Conservation (phyloP, 2,113 vertebrate species). For the Mirza zaza region DNA sequence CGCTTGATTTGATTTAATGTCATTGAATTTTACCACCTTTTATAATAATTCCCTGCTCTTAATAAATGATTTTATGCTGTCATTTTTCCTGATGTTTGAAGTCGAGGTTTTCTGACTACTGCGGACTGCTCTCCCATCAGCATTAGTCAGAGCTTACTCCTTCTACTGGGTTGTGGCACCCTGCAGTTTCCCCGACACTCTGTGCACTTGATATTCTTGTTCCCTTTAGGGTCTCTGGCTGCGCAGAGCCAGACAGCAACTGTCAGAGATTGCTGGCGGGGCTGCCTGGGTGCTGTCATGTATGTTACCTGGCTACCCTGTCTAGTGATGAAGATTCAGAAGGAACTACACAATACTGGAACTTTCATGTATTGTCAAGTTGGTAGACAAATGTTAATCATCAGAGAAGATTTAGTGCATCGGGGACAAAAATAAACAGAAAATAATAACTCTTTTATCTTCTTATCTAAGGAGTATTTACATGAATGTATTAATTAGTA, state of each 20-base stretch:
- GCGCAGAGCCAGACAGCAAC: background rate
- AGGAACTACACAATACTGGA: constrained; percentile 19
- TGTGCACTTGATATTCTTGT: background rate
- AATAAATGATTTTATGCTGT: background rate
- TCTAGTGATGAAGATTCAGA: background rate
- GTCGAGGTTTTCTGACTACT: background rate
- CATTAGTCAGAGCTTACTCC: constrained; percentile 14
- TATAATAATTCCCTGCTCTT: background rate
- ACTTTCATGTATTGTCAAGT: background rate
- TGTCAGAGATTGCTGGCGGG: constrained; percentile 55
- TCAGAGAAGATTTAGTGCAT: background rate
- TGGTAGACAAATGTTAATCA: constrained; percentile 57
- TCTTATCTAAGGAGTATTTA: background rate
- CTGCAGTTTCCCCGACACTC: constrained; percentile 49
- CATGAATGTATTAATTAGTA: background rate
- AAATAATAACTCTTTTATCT: background rate
- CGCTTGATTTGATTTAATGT: background rate
- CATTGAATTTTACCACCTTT: constrained; percentile 43
- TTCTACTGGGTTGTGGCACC: constrained; percentile 8
- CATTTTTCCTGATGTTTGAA: background rate
- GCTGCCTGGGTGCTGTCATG: constrained; percentile 12
- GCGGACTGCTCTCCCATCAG: background rate
- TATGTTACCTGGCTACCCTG: background rate
- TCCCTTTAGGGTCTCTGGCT: background rate
- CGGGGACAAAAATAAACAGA: background rate